phyloP scores from a whole-genome alignment of 2,113 vertebrate genomes.

The Caranx melampygus region DNA sequence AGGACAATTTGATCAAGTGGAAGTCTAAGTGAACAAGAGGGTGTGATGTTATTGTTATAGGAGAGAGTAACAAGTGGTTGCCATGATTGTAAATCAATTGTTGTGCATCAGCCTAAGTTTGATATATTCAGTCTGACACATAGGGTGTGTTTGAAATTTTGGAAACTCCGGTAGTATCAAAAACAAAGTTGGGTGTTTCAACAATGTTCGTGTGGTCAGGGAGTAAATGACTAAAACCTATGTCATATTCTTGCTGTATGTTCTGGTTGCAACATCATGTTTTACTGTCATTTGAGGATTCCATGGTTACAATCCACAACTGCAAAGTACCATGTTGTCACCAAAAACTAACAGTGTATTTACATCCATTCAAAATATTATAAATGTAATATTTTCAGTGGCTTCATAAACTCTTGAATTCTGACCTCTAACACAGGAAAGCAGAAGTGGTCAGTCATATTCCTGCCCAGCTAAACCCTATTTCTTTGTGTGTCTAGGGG shows the following conservation, averaged over 20 bases:
- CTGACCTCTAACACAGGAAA: slow-evolving; percentile 19
- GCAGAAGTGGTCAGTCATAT: slow-evolving; percentile 34
- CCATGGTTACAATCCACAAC: neutral
- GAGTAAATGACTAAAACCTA: slow-evolving; percentile 2
- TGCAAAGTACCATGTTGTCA: neutral
- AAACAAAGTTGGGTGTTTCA: slow-evolving; percentile 8
- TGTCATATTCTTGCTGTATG: neutral
- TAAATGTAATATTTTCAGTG: neutral
- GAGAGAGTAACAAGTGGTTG: neutral
- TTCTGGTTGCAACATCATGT: neutral
- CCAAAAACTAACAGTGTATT: neutral
- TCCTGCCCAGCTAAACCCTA: slow-evolving; percentile 10
- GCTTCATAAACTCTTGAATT: neutral
- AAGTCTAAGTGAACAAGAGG: neutral
- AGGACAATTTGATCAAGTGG: slow-evolving; percentile 3
- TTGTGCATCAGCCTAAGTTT: neutral
- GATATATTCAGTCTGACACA: neutral
- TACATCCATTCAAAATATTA: neutral
- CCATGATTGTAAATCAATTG: neutral
- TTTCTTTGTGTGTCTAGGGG: slow-evolving; percentile 44
- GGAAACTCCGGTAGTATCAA: neutral
- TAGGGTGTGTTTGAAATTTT: neutral
- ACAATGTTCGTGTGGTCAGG: neutral
- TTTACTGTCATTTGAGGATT: neutral
- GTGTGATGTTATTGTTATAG: slow-evolving; percentile 10